Evolutionary conservation across 2,113 vertebrate genomes (phyloP).

Genomic region (Rana temporaria): DNA sequence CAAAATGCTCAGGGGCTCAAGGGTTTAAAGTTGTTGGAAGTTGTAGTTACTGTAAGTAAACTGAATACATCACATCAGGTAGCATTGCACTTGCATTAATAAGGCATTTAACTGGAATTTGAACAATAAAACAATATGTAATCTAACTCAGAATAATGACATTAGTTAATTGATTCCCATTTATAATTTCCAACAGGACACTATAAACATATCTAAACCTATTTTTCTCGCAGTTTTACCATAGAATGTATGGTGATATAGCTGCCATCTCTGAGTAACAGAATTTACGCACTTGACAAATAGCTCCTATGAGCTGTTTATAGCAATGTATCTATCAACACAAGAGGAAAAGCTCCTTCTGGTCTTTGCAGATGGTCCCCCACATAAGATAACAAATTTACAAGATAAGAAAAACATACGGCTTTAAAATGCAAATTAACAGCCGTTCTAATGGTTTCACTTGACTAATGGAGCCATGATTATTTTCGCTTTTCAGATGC

Average conservation of each 20-base stretch:
- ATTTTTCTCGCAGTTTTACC: neutral
- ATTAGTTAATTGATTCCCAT: neutral
- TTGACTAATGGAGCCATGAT: constrained; percentile 55
- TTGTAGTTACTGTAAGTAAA: too few species aligned
- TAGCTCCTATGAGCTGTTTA: constrained; percentile 59
- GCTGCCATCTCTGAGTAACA: constrained; percentile 49
- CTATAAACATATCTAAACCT: constrained; percentile 33
- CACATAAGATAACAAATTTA: constrained; percentile 52
- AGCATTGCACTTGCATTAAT: too few species aligned
- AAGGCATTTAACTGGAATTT: too few species aligned
- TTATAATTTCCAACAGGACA: neutral
- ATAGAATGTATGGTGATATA: constrained; percentile 53
- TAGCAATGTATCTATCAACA: constrained; percentile 58
- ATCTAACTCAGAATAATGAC: neutral
- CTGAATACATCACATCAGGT: too few species aligned
- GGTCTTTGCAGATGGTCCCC: constrained; percentile 61
- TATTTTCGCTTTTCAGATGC: constrained; percentile 37
- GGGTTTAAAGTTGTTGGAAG: too few species aligned
- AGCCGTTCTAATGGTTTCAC: constrained; percentile 44
- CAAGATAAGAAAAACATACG: constrained; percentile 53
- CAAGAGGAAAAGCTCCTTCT: constrained; percentile 58
- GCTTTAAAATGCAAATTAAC: constrained; percentile 58
- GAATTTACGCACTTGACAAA: constrained; percentile 55
- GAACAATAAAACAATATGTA: too few species aligned
- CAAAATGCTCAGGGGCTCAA: too few species aligned